phyloP scores from a whole-genome alignment of 2,888 invertebrate genomes.

The Gastrophysa polygoni region DNA sequence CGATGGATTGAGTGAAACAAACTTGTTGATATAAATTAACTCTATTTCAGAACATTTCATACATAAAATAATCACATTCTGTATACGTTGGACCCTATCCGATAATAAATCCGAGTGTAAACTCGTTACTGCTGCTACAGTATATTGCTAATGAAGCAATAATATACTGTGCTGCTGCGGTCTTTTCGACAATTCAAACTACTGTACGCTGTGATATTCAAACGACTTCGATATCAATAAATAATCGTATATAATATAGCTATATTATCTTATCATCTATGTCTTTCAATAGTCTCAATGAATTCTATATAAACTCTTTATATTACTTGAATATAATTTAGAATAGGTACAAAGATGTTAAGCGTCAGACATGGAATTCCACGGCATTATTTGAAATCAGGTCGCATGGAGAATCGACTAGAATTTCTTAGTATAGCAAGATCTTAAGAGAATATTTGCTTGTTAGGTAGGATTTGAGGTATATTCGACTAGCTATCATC shows the following conservation, averaged over 20 bases:
- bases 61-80: conserved; percentile 33
- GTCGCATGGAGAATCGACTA: no score
- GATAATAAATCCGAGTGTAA: conserved; percentile 15
- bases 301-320: background rate
- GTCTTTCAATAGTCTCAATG: background rate
- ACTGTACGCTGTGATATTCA: no score
- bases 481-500: no score
- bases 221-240: background rate
- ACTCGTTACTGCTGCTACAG: background rate
- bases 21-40: conserved; percentile 26
- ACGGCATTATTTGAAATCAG: no score
- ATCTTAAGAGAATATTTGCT: no score
- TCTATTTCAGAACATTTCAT: conserved; percentile 32
- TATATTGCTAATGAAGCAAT: no score
- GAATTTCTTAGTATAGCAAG: no score
- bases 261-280: background rate
- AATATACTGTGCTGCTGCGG: no score
- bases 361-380: background rate
- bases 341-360: background rate
- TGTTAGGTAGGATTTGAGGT: no score
- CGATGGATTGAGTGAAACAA: background rate
- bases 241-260: background rate
- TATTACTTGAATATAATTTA: background rate
- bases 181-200: no score
- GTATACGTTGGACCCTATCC: conserved; percentile 44